These are phyloP conservation scores for Ommatoiulus sabulosus DNA, from an alignment of 2,888 invertebrate genomes.

Conservation along the genomic window DNA sequence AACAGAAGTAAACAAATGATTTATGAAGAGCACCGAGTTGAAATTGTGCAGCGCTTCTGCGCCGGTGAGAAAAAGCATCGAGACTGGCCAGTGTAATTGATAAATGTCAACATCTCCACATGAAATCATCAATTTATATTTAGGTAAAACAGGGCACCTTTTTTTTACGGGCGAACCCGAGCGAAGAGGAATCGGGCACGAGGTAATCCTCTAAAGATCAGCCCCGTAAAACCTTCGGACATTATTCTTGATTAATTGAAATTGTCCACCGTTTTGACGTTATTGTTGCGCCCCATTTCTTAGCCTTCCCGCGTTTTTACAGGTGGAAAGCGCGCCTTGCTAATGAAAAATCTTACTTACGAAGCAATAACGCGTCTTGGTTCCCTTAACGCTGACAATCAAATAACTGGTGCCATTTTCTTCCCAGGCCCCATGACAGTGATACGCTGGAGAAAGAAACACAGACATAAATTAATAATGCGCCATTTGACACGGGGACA, in stretches of 20 bases:
- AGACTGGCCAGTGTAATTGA: slow-evolving; percentile 56
- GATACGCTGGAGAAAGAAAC: slow-evolving; percentile 61
- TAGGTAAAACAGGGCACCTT: slow-evolving; percentile 39
- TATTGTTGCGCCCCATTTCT: slow-evolving; percentile 46
- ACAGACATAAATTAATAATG: slow-evolving; percentile 52
- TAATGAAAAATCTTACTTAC: slow-evolving; percentile 57
- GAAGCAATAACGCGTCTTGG: slow-evolving; percentile 60
- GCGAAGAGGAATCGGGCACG: no score
- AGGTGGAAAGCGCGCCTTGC: not conserved
- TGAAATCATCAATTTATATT: slow-evolving; percentile 57
- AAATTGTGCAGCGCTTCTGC: slow-evolving; percentile 39
- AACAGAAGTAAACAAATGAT: slow-evolving; percentile 54
- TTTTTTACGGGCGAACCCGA: not conserved
- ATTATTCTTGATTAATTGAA: slow-evolving; percentile 50
- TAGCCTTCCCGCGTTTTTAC: slow-evolving; percentile 20
- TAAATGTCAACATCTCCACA: slow-evolving; percentile 49
- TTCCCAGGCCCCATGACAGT: slow-evolving; percentile 63
- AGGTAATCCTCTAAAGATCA: slow-evolving; percentile 25
- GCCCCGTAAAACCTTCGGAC: slow-evolving; percentile 34
- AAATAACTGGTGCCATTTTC: slow-evolving; percentile 63
- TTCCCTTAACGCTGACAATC: slow-evolving; percentile 61
- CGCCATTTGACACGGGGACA: slow-evolving; percentile 49
- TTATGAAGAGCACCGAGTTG: slow-evolving; percentile 50
- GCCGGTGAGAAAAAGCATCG: slow-evolving; percentile 27
- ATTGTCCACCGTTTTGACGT: slow-evolving; percentile 38